phyloP scores from a whole-genome alignment of 2,113 vertebrate genomes.

The Otis tarda region DNA sequence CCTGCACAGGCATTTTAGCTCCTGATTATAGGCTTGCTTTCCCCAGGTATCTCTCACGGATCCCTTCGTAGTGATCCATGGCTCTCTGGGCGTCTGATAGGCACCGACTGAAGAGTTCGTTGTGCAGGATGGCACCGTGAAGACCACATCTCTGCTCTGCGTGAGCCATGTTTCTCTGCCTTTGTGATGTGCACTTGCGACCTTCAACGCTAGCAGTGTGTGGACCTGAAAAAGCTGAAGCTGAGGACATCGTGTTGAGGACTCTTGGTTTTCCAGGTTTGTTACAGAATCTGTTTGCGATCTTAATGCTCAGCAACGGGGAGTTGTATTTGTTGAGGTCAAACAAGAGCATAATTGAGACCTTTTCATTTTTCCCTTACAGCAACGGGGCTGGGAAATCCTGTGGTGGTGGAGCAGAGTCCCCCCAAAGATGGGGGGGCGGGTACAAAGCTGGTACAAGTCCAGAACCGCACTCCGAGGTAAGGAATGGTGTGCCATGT shows the following conservation, averaged over 20 bases:
- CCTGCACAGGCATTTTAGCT: not conserved
- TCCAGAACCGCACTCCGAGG: not conserved
- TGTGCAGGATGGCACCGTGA: not conserved
- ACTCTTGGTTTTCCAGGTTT: not conserved
- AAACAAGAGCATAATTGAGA: not conserved
- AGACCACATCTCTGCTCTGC: not conserved
- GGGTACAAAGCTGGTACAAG: not conserved
- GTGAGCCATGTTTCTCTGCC: fast-evolving
- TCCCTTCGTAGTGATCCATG: fast-evolving
- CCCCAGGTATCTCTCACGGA: not conserved
- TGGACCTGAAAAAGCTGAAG: not conserved
- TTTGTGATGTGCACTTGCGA: fast-evolving
- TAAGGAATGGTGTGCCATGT: not conserved
- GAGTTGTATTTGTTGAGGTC: not conserved
- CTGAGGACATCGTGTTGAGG: fast-evolving
- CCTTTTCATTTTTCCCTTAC: not conserved
- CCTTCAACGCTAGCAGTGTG: fast-evolving
- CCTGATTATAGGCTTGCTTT: not conserved
- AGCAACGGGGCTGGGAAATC: not conserved
- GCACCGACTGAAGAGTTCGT: fast-evolving
- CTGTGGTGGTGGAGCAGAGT: not conserved
- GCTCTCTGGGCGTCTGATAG: not conserved
- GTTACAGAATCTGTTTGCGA: not conserved
- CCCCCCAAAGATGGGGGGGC: not conserved
- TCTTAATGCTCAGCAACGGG: not conserved